These are phyloP conservation scores for Limnodromus scolopaceus DNA, from an alignment of 2,797 vertebrate species.

Conservation along the genomic window DNA sequence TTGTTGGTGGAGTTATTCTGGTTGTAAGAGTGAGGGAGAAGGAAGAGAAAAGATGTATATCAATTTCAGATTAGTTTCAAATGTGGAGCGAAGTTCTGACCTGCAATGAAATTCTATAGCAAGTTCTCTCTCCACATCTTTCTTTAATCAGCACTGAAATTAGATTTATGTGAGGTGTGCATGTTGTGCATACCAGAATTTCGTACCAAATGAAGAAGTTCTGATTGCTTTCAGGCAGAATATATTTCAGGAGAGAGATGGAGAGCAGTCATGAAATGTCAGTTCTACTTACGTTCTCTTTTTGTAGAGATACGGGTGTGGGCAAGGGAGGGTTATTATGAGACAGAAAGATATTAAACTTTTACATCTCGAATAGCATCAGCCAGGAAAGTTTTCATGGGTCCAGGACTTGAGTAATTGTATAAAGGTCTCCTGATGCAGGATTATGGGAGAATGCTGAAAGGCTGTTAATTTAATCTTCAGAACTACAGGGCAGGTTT, in stretches of 20 bases:
- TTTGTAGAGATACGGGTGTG: neutral
- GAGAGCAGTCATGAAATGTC: neutral
- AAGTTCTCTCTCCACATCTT: neutral
- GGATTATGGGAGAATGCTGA: neutral
- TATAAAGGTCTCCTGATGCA: neutral
- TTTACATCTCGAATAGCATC: neutral
- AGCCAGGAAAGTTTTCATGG: neutral
- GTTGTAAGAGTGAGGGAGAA: neutral
- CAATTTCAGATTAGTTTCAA: neutral
- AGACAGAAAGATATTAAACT: neutral
- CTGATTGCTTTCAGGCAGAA: neutral
- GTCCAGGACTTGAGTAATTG: neutral
- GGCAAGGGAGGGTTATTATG: neutral
- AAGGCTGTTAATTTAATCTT: neutral
- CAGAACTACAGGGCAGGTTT: neutral
- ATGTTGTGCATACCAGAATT: neutral
- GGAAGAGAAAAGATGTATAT: neutral
- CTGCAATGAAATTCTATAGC: neutral
- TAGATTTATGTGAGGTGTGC: neutral
- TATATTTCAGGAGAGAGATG: neutral
- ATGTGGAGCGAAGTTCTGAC: neutral
- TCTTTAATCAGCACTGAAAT: slow-evolving; percentile 2
- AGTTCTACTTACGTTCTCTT: neutral
- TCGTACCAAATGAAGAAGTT: neutral
- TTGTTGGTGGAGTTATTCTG: neutral